Base-by-base conservation (phyloP, 2,113 vertebrate species). In the Coptodon bakossiorum region DNA sequence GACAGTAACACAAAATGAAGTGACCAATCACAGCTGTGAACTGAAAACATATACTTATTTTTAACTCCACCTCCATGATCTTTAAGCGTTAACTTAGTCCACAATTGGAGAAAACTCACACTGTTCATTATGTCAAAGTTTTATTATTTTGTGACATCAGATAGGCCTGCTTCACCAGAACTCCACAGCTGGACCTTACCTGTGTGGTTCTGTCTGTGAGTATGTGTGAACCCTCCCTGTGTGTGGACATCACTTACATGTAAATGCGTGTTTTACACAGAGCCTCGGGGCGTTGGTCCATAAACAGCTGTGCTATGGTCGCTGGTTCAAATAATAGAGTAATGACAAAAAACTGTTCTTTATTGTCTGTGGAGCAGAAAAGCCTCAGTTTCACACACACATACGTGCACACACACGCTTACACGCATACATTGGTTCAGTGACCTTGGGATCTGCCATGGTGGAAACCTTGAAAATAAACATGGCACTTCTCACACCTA, bases 131-230 rank as follows among this genome's bases (percentile, higher is more conserved):
- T 89, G 88, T 88, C n/a, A 92, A 82, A 84, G 53, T 84, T 89
- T 38, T 29, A 36, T 88, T 82, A 22, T 22, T 22, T 22, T 22
- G 85, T 91, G 81, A 90, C 89, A 88, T 86, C 86, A 89, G 43
- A 3, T 19, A 76, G 16, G 52, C 10, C 66, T 80, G 36, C 61
- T 68, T 91, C 85, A 91, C 86, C 81, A 92, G 71, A 82, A 17
- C 45, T 85, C 71, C 40, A 78, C 94, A 93, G 84, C 94, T 93
- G 91, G 88, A 84, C 66, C 45, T 89, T 86, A 80, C 79, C 66
- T 92, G 83, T 91, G 84, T 76, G 14, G 40, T 31, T 81, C 73
- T 76, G 63, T 61, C 16, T 81, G 50, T 80, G 61, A 84, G 40
- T 38, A 50, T 80, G 78, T 87, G 54, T 85, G 54, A 34, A 36